Conservation (phyloP, 2,797 vertebrate species). For the Falco berigora region DNA sequence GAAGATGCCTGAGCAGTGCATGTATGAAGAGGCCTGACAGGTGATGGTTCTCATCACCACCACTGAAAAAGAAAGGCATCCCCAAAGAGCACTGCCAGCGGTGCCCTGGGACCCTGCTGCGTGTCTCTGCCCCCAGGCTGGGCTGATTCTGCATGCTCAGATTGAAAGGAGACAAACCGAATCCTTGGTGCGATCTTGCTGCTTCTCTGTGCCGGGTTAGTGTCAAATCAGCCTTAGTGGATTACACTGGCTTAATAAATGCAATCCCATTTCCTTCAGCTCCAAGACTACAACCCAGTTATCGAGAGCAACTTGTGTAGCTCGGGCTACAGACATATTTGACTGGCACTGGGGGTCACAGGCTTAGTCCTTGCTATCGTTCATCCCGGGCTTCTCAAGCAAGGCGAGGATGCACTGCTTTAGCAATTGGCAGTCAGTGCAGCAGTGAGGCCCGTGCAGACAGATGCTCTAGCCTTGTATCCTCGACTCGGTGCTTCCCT, state of each 20-base stretch:
- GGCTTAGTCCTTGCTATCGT: not conserved
- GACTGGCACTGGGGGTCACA: not conserved
- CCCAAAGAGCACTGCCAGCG: not conserved
- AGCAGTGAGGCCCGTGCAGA: not conserved
- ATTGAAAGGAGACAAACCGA: not conserved
- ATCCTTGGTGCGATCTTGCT: not conserved
- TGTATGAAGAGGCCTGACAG: not conserved
- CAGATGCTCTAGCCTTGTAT: not conserved
- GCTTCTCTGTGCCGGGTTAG: not conserved
- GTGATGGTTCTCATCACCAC: no score
- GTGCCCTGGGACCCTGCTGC: not conserved
- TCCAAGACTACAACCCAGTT: not conserved
- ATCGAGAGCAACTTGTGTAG: not conserved
- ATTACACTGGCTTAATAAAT: not conserved
- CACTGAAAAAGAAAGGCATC: not conserved
- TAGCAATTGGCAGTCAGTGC: not conserved
- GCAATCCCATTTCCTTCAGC: not conserved
- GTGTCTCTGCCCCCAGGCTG: not conserved
- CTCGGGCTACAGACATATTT: not conserved
- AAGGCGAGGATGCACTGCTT: not conserved
- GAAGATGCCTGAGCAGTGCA: not conserved
- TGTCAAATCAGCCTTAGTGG: not conserved
- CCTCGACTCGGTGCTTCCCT: rapidly evolving
- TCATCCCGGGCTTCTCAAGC: not conserved
- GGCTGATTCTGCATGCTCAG: not conserved